Evolutionary conservation across 2,888 invertebrate species (phyloP).

Genomic region (Thysanoteuthis rhombus): DNA sequence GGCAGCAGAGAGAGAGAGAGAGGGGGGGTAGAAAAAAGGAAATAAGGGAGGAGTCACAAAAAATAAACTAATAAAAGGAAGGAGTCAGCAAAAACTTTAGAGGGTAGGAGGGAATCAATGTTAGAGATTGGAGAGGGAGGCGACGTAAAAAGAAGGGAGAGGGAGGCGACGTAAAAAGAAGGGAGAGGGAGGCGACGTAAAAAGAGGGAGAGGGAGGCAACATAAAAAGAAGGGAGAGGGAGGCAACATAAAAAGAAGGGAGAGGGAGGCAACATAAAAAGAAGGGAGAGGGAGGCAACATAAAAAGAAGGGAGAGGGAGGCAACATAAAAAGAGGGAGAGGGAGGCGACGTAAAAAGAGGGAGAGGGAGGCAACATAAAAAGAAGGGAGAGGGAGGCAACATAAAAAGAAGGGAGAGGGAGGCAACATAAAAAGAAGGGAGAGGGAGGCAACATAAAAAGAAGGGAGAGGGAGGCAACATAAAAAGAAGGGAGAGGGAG

Average conservation of each 20-base stretch:
- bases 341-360: neutral
- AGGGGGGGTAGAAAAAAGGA: too few relatives aligned
- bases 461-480: neutral
- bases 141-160: neutral
- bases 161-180: neutral
- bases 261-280: too few relatives aligned
- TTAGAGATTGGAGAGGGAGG: too few relatives aligned
- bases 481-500: too few relatives aligned
- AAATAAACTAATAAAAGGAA: neutral
- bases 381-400: neutral
- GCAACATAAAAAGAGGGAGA: neutral
- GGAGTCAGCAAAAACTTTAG: fast-evolving
- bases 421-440: neutral
- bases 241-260: too few relatives aligned
- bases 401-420: neutral
- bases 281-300: neutral
- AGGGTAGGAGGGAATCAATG: too few relatives aligned
- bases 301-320: neutral
- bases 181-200: neutral
- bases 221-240: too few relatives aligned
- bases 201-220: neutral
- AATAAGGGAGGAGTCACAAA: neutral
- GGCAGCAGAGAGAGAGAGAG: too few relatives aligned
- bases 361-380: neutral
- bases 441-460: neutral